These are phyloP conservation scores for Neoascia interrupta DNA, from an alignment of 2,888 invertebrate genomes.

Conservation along the genomic window DNA sequence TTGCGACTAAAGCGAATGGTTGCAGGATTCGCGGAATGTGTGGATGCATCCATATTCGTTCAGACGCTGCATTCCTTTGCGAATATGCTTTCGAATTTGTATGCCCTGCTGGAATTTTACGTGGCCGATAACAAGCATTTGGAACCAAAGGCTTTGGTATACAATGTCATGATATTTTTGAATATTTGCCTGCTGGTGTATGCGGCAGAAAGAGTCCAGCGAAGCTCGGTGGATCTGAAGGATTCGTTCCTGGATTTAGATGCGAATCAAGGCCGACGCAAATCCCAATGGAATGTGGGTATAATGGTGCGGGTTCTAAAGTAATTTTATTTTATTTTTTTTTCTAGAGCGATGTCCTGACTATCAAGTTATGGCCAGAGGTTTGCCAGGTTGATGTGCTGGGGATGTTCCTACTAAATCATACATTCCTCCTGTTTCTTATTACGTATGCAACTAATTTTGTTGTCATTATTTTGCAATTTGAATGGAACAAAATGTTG, in stretches of 20 bases:
- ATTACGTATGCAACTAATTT: conserved; percentile 75
- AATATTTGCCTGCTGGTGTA: conserved; percentile 45
- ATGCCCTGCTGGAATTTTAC: conserved; percentile 73
- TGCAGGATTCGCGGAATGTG: conserved; percentile 59
- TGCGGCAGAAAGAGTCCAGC: conserved; percentile 46
- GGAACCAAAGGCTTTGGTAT: conserved; percentile 19
- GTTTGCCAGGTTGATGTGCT: conserved; percentile 71
- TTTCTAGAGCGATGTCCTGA: conserved; percentile 33
- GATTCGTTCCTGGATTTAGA: conserved; percentile 34
- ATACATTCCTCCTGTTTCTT: conserved; percentile 75
- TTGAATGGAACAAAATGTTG: conserved; percentile 58
- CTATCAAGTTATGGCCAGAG: conserved; percentile 67
- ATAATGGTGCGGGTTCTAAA: not conserved
- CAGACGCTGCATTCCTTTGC: conserved; percentile 73
- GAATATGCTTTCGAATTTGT: conserved; percentile 75
- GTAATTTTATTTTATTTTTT: not conserved
- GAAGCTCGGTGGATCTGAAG: conserved; percentile 8
- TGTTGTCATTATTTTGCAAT: conserved; percentile 75
- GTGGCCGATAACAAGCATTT: conserved; percentile 15
- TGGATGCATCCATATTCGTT: conserved; percentile 74
- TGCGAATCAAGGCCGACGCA: not conserved
- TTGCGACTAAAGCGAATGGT: conserved; percentile 65
- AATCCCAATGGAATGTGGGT: conserved; percentile 31
- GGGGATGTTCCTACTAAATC: conserved; percentile 74
- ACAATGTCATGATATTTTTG: conserved; percentile 45